Base-by-base conservation (phyloP, 2,797 vertebrate genomes). In the Amphiprion clarkii region DNA sequence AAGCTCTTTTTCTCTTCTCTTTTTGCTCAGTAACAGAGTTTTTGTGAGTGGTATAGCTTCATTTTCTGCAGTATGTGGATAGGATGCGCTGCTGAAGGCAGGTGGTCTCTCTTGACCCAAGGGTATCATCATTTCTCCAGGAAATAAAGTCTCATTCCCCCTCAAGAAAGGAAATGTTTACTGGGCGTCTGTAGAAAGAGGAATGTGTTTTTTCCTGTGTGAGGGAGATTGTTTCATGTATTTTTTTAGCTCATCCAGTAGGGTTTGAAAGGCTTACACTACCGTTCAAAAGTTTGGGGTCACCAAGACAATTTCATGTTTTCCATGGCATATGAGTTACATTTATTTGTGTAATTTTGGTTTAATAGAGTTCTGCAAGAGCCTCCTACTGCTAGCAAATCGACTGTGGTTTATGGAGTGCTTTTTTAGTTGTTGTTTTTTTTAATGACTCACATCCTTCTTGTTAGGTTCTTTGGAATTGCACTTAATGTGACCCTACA, bases 131-230 rank as follows among this genome's bases (percentile, higher is more conserved):
- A 48, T 46, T 49, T 63, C 36, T 67, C 27, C 7, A 11, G 10
- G 13, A 39, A 65, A 61, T 65, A 48, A 44, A 58, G 10, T 12
- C 5, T 55, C 57, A 48, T 8, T 12, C 17, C 31, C 49, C 10
- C 11, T 4, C 8, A 46, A 52, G 29, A 48, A 23, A 44, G 54
- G 39, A 69, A 74, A 66, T 39, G 46, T 66, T 70, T n/a, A n/a
- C 46, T 62, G 60, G 46, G 19, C 33, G 27, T 33, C 54, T 51
- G 42, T 55, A 54, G 17, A 63, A 57, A 48, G 23, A 53, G 29
- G 64, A 60, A 31, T 48, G 42, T 33, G 3, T 59, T 57, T 16
- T 33, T 25, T 46, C 31, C 16, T 49, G 17, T 25, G 46, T 4
- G 48, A 51, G 17, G 9, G 16, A 44, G 12, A 53, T 48, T 53